These are phyloP conservation scores for Ichneumon xanthorius DNA, from an alignment of 2,888 invertebrate species.

Conservation along the genomic window DNA sequence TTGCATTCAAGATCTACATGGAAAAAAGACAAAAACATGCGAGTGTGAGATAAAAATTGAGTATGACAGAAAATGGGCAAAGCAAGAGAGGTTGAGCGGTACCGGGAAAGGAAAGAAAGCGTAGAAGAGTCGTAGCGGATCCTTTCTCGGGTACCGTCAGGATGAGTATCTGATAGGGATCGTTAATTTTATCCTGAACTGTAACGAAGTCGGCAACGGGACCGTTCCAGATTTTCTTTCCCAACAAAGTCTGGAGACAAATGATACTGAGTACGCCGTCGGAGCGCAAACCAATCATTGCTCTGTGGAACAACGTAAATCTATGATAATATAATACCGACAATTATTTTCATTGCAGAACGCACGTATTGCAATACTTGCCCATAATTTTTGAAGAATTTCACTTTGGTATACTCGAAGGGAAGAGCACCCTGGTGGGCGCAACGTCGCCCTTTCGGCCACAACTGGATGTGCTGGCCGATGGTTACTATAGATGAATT, in stretches of 20 bases:
- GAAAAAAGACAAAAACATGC: slow-evolving; percentile 23
- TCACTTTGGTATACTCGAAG: slow-evolving; percentile 73
- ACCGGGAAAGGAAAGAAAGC: slow-evolving; percentile 79
- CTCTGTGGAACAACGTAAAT: slow-evolving; percentile 65
- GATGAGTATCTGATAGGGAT: slow-evolving; percentile 75
- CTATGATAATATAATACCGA: background rate
- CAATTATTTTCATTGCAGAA: background rate
- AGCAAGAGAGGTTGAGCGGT: slow-evolving; percentile 23
- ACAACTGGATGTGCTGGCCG: slow-evolving; percentile 72
- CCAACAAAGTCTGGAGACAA: slow-evolving; percentile 77
- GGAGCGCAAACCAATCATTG: slow-evolving; percentile 76
- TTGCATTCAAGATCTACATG: slow-evolving; percentile 77
- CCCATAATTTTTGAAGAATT: slow-evolving; percentile 74
- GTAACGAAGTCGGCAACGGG: slow-evolving; percentile 76
- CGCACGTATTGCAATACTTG: slow-evolving; percentile 48
- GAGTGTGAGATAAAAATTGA: slow-evolving; percentile 25
- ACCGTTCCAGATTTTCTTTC: slow-evolving; percentile 72
- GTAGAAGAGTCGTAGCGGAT: slow-evolving; percentile 64
- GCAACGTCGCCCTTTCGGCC: slow-evolving; percentile 71
- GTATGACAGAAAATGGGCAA: slow-evolving; percentile 14
- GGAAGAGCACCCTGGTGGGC: slow-evolving; percentile 63
- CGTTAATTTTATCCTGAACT: slow-evolving; percentile 72
- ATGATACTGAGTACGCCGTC: slow-evolving; percentile 75
- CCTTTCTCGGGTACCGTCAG: slow-evolving; percentile 67
- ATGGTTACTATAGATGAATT: slow-evolving; percentile 72